phyloP scores from a whole-genome alignment of 2,113 vertebrate species.

The Hydropotes inermis region DNA sequence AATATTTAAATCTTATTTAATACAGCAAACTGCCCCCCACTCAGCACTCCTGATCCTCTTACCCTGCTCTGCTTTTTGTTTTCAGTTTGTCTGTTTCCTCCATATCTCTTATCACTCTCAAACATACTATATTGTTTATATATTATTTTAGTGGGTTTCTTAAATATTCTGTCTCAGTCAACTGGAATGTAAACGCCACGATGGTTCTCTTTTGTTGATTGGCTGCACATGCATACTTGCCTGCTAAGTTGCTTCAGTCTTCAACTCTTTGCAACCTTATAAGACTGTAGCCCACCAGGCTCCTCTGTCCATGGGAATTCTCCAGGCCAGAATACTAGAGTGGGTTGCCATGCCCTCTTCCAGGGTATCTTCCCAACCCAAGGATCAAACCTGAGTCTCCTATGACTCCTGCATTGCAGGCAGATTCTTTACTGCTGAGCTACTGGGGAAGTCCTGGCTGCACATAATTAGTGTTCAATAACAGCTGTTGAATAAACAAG shows the following conservation, averaged over 20 bases:
- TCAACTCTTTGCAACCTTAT: background rate
- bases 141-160: background rate
- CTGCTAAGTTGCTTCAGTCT: background rate
- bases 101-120: background rate
- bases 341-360: background rate
- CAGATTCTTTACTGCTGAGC: background rate
- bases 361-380: background rate
- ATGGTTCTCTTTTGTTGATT: background rate
- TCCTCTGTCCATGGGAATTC: background rate
- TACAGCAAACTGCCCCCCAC: background rate
- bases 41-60: background rate
- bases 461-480: background rate
- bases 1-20: background rate
- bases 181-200: background rate
- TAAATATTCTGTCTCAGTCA: background rate
- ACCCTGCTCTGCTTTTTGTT: background rate
- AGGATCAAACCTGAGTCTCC: background rate
- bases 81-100: background rate
- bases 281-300: background rate
- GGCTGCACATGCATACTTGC: background rate
- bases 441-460: background rate
- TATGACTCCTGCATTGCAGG: background rate
- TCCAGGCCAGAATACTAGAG: background rate
- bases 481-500: background rate
- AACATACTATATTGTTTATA: background rate